Conservation (phyloP, 1,140 invertebrate genomes). For the Zaprionus capensis region DNA sequence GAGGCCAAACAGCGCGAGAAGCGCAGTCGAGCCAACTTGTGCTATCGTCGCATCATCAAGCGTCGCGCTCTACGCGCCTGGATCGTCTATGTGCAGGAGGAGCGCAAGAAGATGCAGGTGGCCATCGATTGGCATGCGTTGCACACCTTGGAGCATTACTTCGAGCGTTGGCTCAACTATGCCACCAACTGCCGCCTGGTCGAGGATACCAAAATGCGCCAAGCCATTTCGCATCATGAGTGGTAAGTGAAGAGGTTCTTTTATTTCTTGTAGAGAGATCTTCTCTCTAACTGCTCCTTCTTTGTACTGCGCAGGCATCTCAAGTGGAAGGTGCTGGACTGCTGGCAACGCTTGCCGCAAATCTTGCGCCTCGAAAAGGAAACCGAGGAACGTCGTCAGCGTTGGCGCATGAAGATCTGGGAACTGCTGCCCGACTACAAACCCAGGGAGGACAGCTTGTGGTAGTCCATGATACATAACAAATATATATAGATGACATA, state of each 20-base stretch:
- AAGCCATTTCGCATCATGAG: slow-evolving; percentile 86
- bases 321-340: slow-evolving; percentile 87
- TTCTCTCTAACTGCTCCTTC: neutral
- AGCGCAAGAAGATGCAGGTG: slow-evolving; percentile 86
- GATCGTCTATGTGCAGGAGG: slow-evolving; percentile 83
- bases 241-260: slow-evolving; percentile 69
- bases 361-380: slow-evolving; percentile 87
- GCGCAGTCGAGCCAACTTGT: slow-evolving; percentile 84
- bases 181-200: slow-evolving; percentile 84
- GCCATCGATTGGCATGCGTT: slow-evolving; percentile 87
- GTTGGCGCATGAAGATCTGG: slow-evolving; percentile 88
- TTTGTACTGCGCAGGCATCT: slow-evolving; percentile 77
- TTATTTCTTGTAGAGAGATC: neutral
- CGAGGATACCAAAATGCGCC: slow-evolving; percentile 84
- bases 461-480: slow-evolving; percentile 41
- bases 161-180: slow-evolving; percentile 85
- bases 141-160: slow-evolving; percentile 85
- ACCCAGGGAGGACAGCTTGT: slow-evolving; percentile 84
- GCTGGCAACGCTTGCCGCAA: slow-evolving; percentile 87
- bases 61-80: slow-evolving; percentile 79
- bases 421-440: slow-evolving; percentile 88
- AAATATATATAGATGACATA: slow-evolving; percentile 42
- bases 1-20: slow-evolving; percentile 84
- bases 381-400: slow-evolving; percentile 87
- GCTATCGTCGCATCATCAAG: slow-evolving; percentile 84